Percentiles rank a stretch among this genome's conserved stretches.
Evolutionary conservation across 2,888 invertebrate genomes (phyloP).

Genomic region (Diachrysia chrysitis): DNA sequence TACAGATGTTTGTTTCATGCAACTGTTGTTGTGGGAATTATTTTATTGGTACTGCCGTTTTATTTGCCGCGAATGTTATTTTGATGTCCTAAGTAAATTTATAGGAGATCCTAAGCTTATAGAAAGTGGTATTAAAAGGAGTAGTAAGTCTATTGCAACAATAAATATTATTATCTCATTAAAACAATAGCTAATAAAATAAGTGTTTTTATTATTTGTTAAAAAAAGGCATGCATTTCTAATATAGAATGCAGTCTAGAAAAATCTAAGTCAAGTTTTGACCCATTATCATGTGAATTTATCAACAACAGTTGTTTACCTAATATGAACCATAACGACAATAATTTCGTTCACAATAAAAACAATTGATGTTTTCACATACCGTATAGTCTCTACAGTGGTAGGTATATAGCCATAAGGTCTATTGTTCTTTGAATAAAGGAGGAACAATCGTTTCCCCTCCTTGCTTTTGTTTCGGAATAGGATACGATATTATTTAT

Average conservation of each 20-base stretch:
- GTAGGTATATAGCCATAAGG: constrained; percentile 29
- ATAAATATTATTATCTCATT: too few relatives aligned
- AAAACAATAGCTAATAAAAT: too few relatives aligned
- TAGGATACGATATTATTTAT: constrained; percentile 33
- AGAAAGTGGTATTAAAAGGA: too few relatives aligned
- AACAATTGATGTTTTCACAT: constrained; percentile 45
- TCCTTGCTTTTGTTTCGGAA: constrained; percentile 38
- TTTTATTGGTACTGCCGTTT: background rate
- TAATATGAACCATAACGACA: constrained; percentile 10
- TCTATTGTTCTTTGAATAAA: constrained; percentile 48
- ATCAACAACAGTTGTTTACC: background rate
- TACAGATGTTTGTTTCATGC: constrained; percentile 7
- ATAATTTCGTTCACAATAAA: constrained; percentile 23
- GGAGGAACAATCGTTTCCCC: constrained; percentile 40
- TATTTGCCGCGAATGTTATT: too few relatives aligned
- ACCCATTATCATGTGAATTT: background rate
- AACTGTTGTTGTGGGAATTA: constrained; percentile 12
- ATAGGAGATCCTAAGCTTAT: too few relatives aligned
- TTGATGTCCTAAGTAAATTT: too few relatives aligned
- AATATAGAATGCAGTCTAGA: background rate
- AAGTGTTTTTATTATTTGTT: too few relatives aligned
- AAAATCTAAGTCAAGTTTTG: background rate
- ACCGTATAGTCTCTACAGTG: constrained; percentile 10
- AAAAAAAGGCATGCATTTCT: too few relatives aligned
- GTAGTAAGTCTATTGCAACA: too few relatives aligned